A percentile compares a stretch with the other conserved stretches of the same genome.
These are phyloP conservation scores for Terebella lapidaria DNA, from an alignment of 2,888 invertebrate genomes.

Conservation along the genomic window DNA sequence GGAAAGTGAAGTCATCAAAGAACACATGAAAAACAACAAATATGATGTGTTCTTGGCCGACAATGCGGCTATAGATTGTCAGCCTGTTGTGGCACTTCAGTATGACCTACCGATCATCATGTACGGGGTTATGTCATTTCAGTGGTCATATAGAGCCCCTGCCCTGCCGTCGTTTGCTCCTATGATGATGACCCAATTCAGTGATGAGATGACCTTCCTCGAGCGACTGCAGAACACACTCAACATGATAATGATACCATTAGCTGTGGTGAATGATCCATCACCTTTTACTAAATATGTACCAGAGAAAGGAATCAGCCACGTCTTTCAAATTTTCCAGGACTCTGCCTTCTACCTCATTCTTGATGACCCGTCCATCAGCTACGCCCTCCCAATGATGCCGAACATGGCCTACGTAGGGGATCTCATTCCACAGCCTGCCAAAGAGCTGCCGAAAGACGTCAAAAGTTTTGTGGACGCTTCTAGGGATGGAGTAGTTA, in stretches of 20 bases:
- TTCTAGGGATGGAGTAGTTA: slow-evolving; percentile 2
- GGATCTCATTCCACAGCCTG: not conserved
- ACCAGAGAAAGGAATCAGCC: not conserved
- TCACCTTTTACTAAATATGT: not conserved
- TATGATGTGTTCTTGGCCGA: not conserved
- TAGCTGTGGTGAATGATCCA: not conserved
- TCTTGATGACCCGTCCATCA: not conserved
- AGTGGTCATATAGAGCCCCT: not conserved
- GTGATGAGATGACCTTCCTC: not conserved
- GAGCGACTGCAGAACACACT: not conserved
- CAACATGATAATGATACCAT: not conserved
- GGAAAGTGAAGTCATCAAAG: not conserved
- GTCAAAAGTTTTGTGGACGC: slow-evolving; percentile 3
- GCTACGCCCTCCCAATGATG: not conserved
- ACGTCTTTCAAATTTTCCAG: not conserved
- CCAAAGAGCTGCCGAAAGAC: slow-evolving; percentile 3
- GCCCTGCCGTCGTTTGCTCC: slow-evolving; percentile 1
- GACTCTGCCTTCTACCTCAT: not conserved
- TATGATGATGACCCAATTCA: too few relatives aligned
- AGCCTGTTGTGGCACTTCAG: too few relatives aligned
- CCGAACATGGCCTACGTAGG: not conserved
- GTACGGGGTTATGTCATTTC: too few relatives aligned
- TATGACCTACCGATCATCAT: too few relatives aligned
- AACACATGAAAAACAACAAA: not conserved
- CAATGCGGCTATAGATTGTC: not conserved